Evolutionary conservation across 2,797 vertebrate genomes (phyloP).

Genomic region (Cephalopachus bancanus): DNA sequence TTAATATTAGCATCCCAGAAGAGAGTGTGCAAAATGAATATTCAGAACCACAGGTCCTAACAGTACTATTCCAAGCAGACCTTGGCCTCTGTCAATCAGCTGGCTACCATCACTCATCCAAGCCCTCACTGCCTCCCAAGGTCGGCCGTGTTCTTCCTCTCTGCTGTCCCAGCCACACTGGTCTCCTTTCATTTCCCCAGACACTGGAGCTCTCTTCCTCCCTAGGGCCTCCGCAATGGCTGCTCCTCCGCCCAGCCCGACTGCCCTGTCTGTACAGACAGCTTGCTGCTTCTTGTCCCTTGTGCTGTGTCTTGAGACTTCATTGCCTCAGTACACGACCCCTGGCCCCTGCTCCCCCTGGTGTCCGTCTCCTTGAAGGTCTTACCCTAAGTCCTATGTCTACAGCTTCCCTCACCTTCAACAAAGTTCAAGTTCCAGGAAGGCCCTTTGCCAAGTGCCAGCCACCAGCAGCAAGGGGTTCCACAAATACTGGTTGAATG

Average conservation of each 20-base stretch:
- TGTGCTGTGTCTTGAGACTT: neutral
- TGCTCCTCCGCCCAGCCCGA: neutral
- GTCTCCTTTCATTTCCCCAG: slow-evolving; percentile 47
- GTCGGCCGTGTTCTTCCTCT: neutral
- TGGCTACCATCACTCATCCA: neutral
- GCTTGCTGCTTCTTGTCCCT: neutral
- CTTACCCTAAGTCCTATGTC: neutral
- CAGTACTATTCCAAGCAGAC: neutral
- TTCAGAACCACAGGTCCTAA: slow-evolving; percentile 21
- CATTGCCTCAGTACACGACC: too few relatives aligned
- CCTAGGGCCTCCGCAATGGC: neutral
- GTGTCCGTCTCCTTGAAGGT: neutral
- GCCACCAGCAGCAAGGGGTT: neutral
- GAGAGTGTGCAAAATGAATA: neutral
- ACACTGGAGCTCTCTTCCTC: neutral
- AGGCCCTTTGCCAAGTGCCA: neutral
- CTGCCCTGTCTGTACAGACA: neutral
- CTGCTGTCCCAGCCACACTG: neutral
- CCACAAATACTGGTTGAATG: neutral
- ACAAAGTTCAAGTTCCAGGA: slow-evolving; percentile 59
- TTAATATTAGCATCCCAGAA: neutral
- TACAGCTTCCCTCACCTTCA: slow-evolving; percentile 9
- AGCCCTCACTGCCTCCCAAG: neutral
- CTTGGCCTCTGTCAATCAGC: neutral
- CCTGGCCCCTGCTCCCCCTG: neutral